Evolutionary conservation across 2,113 vertebrate species (phyloP), one percentile per base, ranked within the genome.

Genomic region (Heloderma charlesbogerti): DNA sequence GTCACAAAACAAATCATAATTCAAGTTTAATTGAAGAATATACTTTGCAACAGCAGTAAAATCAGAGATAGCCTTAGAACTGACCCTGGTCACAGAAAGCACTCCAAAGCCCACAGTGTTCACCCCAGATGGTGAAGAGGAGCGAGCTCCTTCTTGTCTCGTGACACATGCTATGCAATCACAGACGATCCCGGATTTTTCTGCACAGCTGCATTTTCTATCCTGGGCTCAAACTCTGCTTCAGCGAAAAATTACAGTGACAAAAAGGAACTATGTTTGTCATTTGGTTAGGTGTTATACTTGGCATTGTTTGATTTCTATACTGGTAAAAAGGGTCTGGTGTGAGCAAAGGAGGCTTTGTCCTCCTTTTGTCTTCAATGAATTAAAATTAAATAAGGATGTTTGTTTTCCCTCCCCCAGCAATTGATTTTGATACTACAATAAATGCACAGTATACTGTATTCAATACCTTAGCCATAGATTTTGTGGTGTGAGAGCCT

Each of bases 271-370:
- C 9, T 45, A 72, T 63, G 43, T 54, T 74, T 87, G 57, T 57
- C 51, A 57, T 75, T 87, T 54, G 51, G 69, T 20, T 37, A 40
- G 69, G 25, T 75, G 48, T 75, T 74, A 87, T 86, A 72, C 22
- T 80, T 97, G 95, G 96, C 95, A 93, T 96, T 88, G 96, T 94
- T 94, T 94, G 7, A 93, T 94, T 93, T 90, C 95, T 95, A 91
- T 94, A 93, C 94, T 92, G 90, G 94, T 95, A 91, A 92, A 90
- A 90, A 77, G 94, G 94, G 92, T 63, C 88, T 63, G 60, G 86
- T 63, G 82, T 75, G 40, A 84, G 69, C 54, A 84, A 48, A 60
- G 40, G 51, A 87, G 6, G 37, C 54, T 60, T 31, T 34, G n/a
- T n/a, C n/a, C n/a, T 45, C 66, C 48, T 37, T 66, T 40, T 75